These are phyloP conservation scores for Gymnogyps californianus DNA, from an alignment of 2,113 vertebrate species.

Conservation along the genomic window DNA sequence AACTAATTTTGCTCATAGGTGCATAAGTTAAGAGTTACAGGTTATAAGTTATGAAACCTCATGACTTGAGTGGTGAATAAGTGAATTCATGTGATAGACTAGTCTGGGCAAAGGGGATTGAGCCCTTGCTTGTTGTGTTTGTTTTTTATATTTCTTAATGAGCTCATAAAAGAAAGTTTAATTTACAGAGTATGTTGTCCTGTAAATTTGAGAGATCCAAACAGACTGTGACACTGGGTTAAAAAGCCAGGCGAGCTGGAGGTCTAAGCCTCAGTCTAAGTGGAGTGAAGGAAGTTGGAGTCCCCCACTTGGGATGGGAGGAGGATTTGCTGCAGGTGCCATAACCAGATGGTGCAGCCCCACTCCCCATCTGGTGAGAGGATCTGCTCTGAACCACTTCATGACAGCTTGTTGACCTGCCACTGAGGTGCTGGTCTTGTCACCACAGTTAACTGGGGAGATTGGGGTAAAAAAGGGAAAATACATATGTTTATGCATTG, in stretches of 20 bases:
- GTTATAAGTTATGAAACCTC: background rate
- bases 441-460: background rate
- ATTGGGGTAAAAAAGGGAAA: background rate
- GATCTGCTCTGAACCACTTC: background rate
- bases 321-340: background rate
- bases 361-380: fast-evolving
- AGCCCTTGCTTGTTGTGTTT: no score
- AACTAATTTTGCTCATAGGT: background rate
- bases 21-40: background rate
- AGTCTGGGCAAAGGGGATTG: no score
- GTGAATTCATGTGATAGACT: no score
- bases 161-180: background rate
- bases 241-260: background rate
- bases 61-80: no score
- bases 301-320: background rate
- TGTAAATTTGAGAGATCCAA: background rate
- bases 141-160: background rate
- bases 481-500: background rate
- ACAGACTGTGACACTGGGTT: background rate
- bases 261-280: background rate
- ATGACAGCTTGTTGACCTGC: background rate
- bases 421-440: background rate
- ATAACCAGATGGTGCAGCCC: fast-evolving
- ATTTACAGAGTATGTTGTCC: background rate
- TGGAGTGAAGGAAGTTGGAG: background rate